Evolutionary conservation across 2,888 invertebrate species (phyloP).

Genomic region (Cheilosia impressa): DNA sequence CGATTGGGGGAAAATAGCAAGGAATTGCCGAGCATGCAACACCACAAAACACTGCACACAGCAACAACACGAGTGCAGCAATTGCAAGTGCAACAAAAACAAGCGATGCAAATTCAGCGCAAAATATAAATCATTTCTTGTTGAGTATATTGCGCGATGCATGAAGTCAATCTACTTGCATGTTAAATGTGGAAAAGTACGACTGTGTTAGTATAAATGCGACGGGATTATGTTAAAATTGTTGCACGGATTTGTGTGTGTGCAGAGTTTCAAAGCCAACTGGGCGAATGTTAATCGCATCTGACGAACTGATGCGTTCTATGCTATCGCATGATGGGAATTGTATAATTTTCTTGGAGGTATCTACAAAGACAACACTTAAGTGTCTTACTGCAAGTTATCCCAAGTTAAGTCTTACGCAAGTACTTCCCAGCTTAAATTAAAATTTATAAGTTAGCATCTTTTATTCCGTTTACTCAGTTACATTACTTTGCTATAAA

Average conservation of each 20-base stretch:
- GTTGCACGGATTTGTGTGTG: conserved; percentile 11
- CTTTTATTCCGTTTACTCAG: too few species aligned
- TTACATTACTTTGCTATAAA: too few species aligned
- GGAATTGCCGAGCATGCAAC: conserved; percentile 52
- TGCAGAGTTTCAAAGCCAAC: background rate
- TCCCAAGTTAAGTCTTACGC: too few species aligned
- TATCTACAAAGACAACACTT: too few species aligned
- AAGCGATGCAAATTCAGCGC: conserved; percentile 57
- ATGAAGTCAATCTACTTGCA: conserved; percentile 73
- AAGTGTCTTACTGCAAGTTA: too few species aligned
- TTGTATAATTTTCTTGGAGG: background rate
- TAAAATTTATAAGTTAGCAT: too few species aligned
- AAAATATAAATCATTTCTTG: conserved; percentile 74
- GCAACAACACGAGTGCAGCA: conserved; percentile 70
- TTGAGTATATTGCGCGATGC: conserved; percentile 74
- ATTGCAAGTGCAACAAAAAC: conserved; percentile 43
- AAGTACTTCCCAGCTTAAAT: too few species aligned
- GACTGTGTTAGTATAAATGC: background rate
- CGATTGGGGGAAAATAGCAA: conserved; percentile 36
- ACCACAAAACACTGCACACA: conserved; percentile 77
- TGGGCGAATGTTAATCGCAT: conserved; percentile 3
- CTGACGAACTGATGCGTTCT: background rate
- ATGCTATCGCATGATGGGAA: background rate
- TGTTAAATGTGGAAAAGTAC: conserved; percentile 61
- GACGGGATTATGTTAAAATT: conserved; percentile 44